Conservation (phyloP, 2,888 invertebrate species). For the Dysmachus trigonus region DNA sequence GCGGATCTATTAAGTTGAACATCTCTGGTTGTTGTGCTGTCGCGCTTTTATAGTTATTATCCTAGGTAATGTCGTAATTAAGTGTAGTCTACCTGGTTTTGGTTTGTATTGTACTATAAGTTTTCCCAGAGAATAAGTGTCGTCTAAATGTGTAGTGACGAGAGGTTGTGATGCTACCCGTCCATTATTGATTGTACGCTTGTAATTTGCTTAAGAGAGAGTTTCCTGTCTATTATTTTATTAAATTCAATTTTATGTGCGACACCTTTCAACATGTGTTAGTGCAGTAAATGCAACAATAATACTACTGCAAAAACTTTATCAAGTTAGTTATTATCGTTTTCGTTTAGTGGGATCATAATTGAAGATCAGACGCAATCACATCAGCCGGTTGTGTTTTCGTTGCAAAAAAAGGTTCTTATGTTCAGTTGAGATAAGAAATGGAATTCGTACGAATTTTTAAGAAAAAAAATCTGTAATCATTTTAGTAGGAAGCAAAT, state of each 20-base stretch:
- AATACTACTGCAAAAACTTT: not conserved
- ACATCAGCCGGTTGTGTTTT: not conserved
- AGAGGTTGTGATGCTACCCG: not conserved
- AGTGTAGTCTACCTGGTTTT: not conserved
- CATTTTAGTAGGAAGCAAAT: not conserved
- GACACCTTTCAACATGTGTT: not conserved
- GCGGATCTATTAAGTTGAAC: not conserved
- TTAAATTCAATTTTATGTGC: not conserved
- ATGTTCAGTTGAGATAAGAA: not conserved
- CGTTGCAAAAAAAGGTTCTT: not conserved
- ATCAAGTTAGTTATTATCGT: not conserved
- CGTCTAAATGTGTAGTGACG: not conserved
- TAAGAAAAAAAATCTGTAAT: not conserved
- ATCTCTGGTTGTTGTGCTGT: not conserved
- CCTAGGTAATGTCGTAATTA: not conserved
- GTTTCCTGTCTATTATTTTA: constrained; percentile 33
- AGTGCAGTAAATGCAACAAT: not conserved
- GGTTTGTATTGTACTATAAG: not conserved
- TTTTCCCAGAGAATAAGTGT: not conserved
- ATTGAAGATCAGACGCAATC: not conserved
- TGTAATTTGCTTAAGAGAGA: constrained; percentile 16
- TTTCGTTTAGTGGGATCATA: not conserved
- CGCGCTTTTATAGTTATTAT: not conserved
- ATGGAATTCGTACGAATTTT: not conserved
- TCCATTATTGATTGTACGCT: not conserved